Conservation (phyloP, 2,113 vertebrate species). For the Gyps fulvus region DNA sequence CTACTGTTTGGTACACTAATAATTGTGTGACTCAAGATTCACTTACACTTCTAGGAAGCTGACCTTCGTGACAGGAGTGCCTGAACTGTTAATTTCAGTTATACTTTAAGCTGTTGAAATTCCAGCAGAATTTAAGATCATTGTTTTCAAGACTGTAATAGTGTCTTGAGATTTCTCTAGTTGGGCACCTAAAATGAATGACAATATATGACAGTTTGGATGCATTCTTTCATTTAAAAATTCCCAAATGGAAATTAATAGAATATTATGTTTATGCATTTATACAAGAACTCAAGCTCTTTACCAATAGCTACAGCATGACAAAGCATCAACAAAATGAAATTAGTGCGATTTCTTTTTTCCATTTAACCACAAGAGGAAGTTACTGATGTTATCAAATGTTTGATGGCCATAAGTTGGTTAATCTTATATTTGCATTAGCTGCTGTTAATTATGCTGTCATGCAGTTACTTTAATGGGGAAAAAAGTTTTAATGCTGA, state of each 20-base stretch:
- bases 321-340: neutral
- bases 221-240: neutral
- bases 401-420: neutral
- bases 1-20: neutral
- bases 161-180: neutral
- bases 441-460: neutral
- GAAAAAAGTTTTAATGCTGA: neutral
- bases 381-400: neutral
- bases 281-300: neutral
- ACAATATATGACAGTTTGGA: neutral
- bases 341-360: neutral
- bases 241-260: neutral
- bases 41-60: neutral
- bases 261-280: neutral
- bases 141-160: neutral
- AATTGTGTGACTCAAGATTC: neutral
- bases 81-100: neutral
- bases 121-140: neutral
- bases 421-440: neutral
- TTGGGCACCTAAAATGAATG: neutral
- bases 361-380: neutral
- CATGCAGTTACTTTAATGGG: neutral
- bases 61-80: neutral
- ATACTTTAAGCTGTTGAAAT: neutral
- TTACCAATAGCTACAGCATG: neutral